Percentiles rank a stretch among this genome's conserved stretches.
These are phyloP conservation scores for Syritta pipiens DNA, from an alignment of 2,888 invertebrate species.

Conservation along the genomic window DNA sequence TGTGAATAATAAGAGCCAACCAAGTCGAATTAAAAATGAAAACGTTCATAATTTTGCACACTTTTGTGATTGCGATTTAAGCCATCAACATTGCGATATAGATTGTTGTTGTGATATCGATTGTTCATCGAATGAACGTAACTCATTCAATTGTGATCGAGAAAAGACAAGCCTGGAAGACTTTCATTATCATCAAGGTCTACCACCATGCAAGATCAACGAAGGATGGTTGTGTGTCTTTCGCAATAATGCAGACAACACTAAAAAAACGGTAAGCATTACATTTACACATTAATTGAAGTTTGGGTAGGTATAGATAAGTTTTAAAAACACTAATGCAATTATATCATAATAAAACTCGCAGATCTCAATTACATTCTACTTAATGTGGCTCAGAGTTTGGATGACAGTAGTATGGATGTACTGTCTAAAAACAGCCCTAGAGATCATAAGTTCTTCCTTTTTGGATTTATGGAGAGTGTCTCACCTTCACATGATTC, in stretches of 20 bases:
- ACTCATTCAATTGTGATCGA: constrained; percentile 74
- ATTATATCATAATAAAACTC: too few relatives aligned
- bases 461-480: too few relatives aligned
- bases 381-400: too few relatives aligned
- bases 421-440: too few relatives aligned
- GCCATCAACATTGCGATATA: constrained; percentile 83
- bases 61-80: constrained; percentile 82
- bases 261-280: constrained; percentile 38
- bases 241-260: constrained; percentile 71
- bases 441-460: too few relatives aligned
- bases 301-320: too few relatives aligned
- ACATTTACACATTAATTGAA: too few relatives aligned
- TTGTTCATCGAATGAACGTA: constrained; percentile 79
- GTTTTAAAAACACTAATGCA: too few relatives aligned
- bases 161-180: constrained; percentile 71
- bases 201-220: constrained; percentile 75
- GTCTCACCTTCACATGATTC: too few relatives aligned
- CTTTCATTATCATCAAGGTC: constrained; percentile 75
- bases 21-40: constrained; percentile 14
- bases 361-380: too few relatives aligned
- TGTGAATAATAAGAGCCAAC: constrained; percentile 5
- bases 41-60: constrained; percentile 66
- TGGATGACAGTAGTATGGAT: too few relatives aligned
- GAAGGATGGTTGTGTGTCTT: constrained; percentile 78
- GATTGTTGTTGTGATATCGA: constrained; percentile 91